Evolutionary conservation across 2,113 vertebrate genomes (phyloP), one percentile per base, ranked within the genome.

Genomic region (Aspiorhynchus laticeps): DNA sequence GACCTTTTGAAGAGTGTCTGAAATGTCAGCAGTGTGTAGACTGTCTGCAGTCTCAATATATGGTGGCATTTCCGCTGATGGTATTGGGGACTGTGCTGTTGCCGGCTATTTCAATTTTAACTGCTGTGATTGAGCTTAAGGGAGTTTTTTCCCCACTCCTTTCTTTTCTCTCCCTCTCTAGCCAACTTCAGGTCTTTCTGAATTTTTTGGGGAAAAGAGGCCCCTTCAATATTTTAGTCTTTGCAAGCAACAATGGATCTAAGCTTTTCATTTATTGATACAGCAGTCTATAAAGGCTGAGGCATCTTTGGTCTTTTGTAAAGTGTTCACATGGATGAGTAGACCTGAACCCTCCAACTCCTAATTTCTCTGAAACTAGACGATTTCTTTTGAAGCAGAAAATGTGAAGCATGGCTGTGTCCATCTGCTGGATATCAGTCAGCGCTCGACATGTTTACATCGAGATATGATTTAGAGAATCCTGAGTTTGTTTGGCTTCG

Each of bases 21-120:
- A 93, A 94, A 94, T 93, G 94, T 93, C 93, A 93, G 89, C 65
- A 73, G 80, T 46, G 87, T 28, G 76, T 87, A 88, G 93, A 93
- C 91, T 92, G 89, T 94, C 91, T 90, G 87, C 87, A 69, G 91
- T 94, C 91, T 92, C 90, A 90, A 90, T 92, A 92, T 91, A 88
- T 21, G 86, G 89, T 93, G 91, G 90, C 90, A 93, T 93, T 94
- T 95, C 91, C 75, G 69, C 86, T 88, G 78, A 33, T 67, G 51
- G 84, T 88, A n/a, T 36, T 21, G 86, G 87, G 43, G 2, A 67
- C 76, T 87, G 87, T 86, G 86, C 86, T 31, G 65, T 7, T 41
- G 17, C 56, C 26, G n/a, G 36, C 51, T 26, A 53, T 86, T 87
- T 75, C 71, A 51, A 73, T 84, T 85, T 59, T 59, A 85, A 24